These are phyloP conservation scores for Himalopsyche japonica DNA, from an alignment of 2,888 invertebrate species.

Conservation along the genomic window DNA sequence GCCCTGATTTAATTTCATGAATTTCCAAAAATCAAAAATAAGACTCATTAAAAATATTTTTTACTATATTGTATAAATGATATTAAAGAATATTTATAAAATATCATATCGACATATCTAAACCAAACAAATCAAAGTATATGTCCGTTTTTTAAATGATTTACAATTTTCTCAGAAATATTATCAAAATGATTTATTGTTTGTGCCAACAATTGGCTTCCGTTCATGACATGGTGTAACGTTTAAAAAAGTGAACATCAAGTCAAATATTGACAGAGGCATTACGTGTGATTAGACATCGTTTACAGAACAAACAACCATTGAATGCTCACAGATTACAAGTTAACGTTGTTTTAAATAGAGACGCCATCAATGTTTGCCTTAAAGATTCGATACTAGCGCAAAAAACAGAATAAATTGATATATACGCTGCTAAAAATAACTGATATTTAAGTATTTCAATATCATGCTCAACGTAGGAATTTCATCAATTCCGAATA, in stretches of 20 bases:
- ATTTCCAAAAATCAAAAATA: too few relatives aligned
- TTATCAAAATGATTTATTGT: background rate
- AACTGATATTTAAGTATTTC: too few relatives aligned
- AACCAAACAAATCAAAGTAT: background rate
- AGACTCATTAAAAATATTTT: too few relatives aligned
- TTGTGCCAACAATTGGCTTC: constrained; percentile 13
- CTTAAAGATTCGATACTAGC: too few relatives aligned
- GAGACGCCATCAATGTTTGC: background rate
- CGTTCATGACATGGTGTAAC: constrained; percentile 10
- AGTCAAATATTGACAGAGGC: constrained; percentile 27
- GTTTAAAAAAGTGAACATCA: constrained; percentile 29
- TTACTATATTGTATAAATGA: too few relatives aligned
- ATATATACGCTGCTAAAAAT: too few relatives aligned
- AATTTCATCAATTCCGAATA: too few relatives aligned
- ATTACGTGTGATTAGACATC: constrained; percentile 32
- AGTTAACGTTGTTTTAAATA: constrained; percentile 22
- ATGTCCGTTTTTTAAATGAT: background rate
- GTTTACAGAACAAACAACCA: constrained; percentile 21
- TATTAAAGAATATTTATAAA: too few relatives aligned
- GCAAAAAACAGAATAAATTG: too few relatives aligned
- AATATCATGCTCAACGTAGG: too few relatives aligned
- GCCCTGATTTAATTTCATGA: too few relatives aligned
- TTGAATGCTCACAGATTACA: constrained; percentile 26
- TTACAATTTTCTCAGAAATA: background rate
- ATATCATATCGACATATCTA: background rate